Conservation (phyloP, 2,797 vertebrate species). For the Eurystomus glaucurus region DNA sequence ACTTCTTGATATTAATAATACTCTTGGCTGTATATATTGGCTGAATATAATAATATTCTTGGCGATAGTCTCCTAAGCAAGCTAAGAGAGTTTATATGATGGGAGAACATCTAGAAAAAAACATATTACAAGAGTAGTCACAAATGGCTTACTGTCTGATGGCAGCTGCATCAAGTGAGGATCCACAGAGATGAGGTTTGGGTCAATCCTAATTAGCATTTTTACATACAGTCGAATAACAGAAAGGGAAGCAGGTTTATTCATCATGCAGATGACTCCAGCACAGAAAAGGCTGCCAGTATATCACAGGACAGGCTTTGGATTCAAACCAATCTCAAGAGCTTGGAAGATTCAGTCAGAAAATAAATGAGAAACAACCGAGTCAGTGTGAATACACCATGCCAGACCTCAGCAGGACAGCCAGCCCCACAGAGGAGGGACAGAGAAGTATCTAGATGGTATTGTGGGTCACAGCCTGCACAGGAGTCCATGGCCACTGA, state of each 20-base stretch:
- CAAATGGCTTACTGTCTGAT: background rate
- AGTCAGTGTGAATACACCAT: background rate
- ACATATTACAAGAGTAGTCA: background rate
- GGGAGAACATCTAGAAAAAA: background rate
- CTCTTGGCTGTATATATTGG: no score
- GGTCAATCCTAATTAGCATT: background rate
- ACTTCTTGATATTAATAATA: background rate
- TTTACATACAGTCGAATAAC: background rate
- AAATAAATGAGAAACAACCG: background rate
- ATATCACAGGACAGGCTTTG: background rate
- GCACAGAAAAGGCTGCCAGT: background rate
- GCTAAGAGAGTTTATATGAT: background rate
- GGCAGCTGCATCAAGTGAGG: background rate
- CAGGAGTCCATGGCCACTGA: background rate
- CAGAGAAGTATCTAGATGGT: background rate
- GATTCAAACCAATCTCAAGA: slow-evolving; percentile 1
- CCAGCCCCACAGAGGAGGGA: background rate
- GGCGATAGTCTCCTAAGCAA: background rate
- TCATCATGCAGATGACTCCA: background rate
- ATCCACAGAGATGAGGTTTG: background rate
- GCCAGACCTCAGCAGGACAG: background rate
- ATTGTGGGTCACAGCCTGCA: background rate
- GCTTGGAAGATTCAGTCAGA: background rate
- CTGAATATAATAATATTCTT: no score
- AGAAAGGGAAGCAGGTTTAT: background rate